phyloP scores from a whole-genome alignment of 2,888 invertebrate genomes.

The Amphipyra berbera region DNA sequence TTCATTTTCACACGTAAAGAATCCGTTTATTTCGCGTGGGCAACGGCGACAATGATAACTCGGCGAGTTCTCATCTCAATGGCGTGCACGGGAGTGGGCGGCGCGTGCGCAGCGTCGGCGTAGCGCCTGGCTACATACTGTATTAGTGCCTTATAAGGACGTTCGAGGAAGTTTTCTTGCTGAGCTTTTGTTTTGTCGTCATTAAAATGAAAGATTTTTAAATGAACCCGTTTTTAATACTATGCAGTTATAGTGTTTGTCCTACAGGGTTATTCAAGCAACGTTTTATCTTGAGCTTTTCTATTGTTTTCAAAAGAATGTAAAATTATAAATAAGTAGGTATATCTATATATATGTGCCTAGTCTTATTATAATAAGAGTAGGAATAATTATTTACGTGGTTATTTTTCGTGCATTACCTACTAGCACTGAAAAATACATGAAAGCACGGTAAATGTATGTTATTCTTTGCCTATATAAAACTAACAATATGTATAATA shows the following conservation, averaged over 20 bases:
- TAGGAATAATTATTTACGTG: no score
- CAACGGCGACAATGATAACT: slow-evolving; percentile 83
- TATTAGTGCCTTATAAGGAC: slow-evolving; percentile 60
- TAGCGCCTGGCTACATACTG: slow-evolving; percentile 54
- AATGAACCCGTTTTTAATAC: neutral
- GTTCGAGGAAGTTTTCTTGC: neutral
- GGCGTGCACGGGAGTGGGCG: slow-evolving; percentile 61
- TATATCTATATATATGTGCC: no score
- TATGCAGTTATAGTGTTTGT: no score
- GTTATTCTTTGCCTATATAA: no score
- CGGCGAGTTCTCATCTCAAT: slow-evolving; percentile 71
- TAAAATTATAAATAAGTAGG: no score
- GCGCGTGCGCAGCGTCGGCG: slow-evolving; percentile 59
- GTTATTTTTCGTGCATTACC: no score
- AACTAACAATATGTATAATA: no score
- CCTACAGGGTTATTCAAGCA: neutral
- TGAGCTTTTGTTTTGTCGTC: neutral
- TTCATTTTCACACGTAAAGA: slow-evolving; percentile 42
- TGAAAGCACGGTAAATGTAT: no score
- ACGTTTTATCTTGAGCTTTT: neutral
- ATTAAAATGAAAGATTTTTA: neutral
- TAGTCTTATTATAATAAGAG: no score
- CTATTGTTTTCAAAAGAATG: no score
- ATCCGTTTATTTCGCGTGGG: slow-evolving; percentile 67
- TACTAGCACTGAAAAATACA: no score